Base-by-base conservation (phyloP, 2,797 vertebrate genomes). In the Lithobates sylvaticus region DNA sequence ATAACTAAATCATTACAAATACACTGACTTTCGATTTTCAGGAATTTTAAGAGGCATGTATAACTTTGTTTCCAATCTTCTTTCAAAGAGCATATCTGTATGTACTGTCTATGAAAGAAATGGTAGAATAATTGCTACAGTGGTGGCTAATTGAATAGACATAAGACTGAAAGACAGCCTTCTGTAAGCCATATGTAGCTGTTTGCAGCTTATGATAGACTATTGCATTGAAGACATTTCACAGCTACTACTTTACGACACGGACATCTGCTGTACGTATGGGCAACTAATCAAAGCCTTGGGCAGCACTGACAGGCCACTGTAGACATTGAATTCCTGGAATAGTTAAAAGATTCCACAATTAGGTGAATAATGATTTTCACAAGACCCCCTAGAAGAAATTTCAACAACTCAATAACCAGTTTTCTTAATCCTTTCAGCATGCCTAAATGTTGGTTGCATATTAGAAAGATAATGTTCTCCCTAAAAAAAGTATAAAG, bases 1-100 rank as follows among this genome's bases (percentile, higher is more conserved):
- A 58, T 23, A 64, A 68, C 67, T 64, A 39, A 39, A 70, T 39
- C 75, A 78, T 32, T 50, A 83, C 85, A 86, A 86, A 83, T 78
- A 75, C 47, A 64, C 13, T 23, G 27, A 77, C 80, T 86, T 68
- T 86, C 71, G 75, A 72, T 15, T 77, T 73, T 21, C 26, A 12
- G 47, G 79, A 78, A 84, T 78, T 42, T 84, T 12, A 68, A 61
- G 65, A 75, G 15, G 15, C 13, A 61, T 75, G 32, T 54, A 74
- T 39, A 58, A 36, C 39, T 67, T 65, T 32, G 70, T 69, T 68
- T 69, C 64, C 36, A 39, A 76, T 39, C 58, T 76, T 12, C 69
- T 71, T 65, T 82, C 47, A 81, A 74, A 71, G 78, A 69, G 65
- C 13, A 12, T 21, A 77, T 82, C 75, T 81, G 81, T 34, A 29